Base-by-base conservation (phyloP, 2,797 vertebrate species). In the Dallia pectoralis region DNA sequence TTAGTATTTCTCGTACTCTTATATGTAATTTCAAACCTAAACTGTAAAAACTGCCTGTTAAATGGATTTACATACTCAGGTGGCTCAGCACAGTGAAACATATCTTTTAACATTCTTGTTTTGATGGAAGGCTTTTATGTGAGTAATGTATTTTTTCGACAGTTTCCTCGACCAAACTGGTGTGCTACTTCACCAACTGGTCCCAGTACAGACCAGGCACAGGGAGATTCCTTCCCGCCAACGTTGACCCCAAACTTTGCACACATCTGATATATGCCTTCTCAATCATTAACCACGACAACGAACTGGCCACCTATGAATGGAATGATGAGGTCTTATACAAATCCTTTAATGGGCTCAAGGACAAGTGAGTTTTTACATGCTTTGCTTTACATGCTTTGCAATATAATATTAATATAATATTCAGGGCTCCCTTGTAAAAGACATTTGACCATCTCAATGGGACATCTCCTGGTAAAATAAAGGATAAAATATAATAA, bases 151-250 rank as follows among this genome's bases (percentile, higher is more conserved):
- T 0, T 22, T 78, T 22, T 79, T 29, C 29, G 66, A 82, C 64
- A 94, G 94, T 86, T 8, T 86, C 88, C 49, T 85, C 91, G n/a
- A 87, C 85, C 77, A 91, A 91, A 74, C 81, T 95, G 79, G 88
- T 92, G 62, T 96, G 95, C 71, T 95, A 95, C 85, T 95, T 93
- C 73, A 93, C 92, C 56, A 94, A 91, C 83, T 95, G 94, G 94
- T 90, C 94, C 71, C 92, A 91, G 75, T 92, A 88, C 40, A 81
- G 87, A 73, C 83, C 77, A 0, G 78, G 70, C 1, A 40, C 12
- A 47, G 92, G 90, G 30, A 91, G 40, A 30, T 85, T 84, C 79
- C 33, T 87, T 32, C 93, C 94, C 2, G 33, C 8, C 12, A 91
- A 94, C 69, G 83, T 95, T 36, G 90, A 95, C 65, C 93, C 94